Evolutionary conservation across 2,888 invertebrate genomes (phyloP), one percentile per base, ranked within the genome.

Genomic region (Oligia latruncula): DNA sequence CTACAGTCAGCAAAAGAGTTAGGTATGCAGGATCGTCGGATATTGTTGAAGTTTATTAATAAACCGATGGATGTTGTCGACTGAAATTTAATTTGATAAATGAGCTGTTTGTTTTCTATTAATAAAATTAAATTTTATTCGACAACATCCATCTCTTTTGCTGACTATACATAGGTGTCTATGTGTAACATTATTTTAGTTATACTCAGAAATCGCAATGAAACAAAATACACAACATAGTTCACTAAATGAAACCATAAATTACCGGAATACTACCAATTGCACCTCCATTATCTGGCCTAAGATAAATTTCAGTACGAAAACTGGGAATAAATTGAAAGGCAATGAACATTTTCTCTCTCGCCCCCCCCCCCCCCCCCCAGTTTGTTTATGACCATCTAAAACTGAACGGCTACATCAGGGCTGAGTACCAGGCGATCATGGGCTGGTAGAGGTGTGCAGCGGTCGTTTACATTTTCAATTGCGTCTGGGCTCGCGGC

Each of bases 401-500:
- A 89, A 90, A 90, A 90, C 88, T 85, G 83, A 91, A 91, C 90
- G 87, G 88, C 89, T 91, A 85, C 90, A 91, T 90, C 89, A 89
- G 81, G 78, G 74, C 76, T 55, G 81, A 86, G 86, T 93, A 93
- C 92, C 91, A 92, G 92, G 93, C 90, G 91, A 93, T 92, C 93
- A 93, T 91, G 88, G 88, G 84, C 87, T 89, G 86, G 90, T 88
- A 90, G 93, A 94, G 93, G 92, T 94, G 91, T 92, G 88, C 87
- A 84, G 81, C 85, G 90, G 90, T 93, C 93, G 94, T 94, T 94
- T 95, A 94, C 94, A 94, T 95, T 95, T 95, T 93, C 95, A 95
- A 95, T 94, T 94, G 94, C 92, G 92, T 92, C 93, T 90, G 92
- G 91, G 89, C 90, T 88, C 90, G 91, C 87, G 90, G 94, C 94